A percentile compares a stretch with the other conserved stretches of the same genome.
Evolutionary conservation across 2,888 invertebrate species (phyloP).

Genomic region (Sminthurides aquaticus): DNA sequence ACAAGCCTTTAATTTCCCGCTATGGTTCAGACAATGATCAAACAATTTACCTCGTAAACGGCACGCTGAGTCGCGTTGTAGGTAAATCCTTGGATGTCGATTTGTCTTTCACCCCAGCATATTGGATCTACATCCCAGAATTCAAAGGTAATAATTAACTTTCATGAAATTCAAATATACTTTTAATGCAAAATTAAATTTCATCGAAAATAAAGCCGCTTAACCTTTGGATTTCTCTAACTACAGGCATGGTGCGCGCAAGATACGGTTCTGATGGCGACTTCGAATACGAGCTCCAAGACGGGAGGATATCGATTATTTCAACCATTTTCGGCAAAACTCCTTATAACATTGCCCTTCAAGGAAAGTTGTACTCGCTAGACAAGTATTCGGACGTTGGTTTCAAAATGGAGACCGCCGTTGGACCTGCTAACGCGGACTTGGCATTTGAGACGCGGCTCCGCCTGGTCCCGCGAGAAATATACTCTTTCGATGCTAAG

Average conservation of each 20-base stretch:
- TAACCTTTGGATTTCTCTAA: neutral
- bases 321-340: neutral
- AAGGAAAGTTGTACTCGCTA: neutral
- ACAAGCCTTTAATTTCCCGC: constrained; percentile 4
- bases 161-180: neutral
- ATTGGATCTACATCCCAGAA: neutral
- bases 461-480: neutral
- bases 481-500: constrained; percentile 2
- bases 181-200: too few species aligned
- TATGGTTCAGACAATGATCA: neutral
- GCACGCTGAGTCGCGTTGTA: constrained; percentile 2
- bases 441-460: neutral
- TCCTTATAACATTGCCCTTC: neutral
- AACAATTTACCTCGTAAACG: neutral
- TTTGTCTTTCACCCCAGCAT: neutral
- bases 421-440: neutral
- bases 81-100: constrained; percentile 11
- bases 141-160: constrained; percentile 9
- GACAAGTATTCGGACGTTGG: neutral
- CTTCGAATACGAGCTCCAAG: neutral
- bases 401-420: neutral
- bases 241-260: neutral
- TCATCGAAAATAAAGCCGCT: too few species aligned
- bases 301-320: neutral
- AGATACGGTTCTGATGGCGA: neutral